Conservation (phyloP, 2,888 invertebrate species). For the Hyalella azteca region DNA sequence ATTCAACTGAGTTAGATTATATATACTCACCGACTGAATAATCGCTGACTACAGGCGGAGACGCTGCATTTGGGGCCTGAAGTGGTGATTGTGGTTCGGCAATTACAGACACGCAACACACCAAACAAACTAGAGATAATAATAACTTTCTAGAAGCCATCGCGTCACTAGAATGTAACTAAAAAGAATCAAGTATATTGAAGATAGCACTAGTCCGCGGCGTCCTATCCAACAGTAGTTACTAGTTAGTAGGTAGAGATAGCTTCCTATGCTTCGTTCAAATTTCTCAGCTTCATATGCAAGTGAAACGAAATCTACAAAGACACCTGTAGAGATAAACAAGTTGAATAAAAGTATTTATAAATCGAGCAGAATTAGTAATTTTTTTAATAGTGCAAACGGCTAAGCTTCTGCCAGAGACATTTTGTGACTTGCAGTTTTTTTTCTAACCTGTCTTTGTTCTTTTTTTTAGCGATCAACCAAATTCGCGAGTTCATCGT, state of each 20-base stretch:
- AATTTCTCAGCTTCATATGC: slow-evolving; percentile 10
- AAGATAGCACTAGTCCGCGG: too few species aligned
- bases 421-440: not conserved
- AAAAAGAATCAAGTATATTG: too few species aligned
- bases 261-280: slow-evolving; percentile 5
- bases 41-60: not conserved
- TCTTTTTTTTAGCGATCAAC: not conserved
- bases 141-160: not conserved
- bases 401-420: not conserved
- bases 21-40: not conserved
- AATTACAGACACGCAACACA: not conserved
- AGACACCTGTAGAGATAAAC: too few species aligned
- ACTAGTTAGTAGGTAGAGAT: too few species aligned
- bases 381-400: too few species aligned
- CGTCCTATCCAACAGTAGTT: too few species aligned
- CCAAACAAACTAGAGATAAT: slow-evolving; percentile 2
- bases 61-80: not conserved
- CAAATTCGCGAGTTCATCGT: not conserved
- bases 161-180: not conserved
- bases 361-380: too few species aligned
- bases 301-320: not conserved
- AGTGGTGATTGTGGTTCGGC: slow-evolving; percentile 2
- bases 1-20: too few species aligned
- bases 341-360: too few species aligned
- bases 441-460: not conserved